phyloP scores from a whole-genome alignment of 2,888 invertebrate species.

The Archaeoteleia sp. region DNA sequence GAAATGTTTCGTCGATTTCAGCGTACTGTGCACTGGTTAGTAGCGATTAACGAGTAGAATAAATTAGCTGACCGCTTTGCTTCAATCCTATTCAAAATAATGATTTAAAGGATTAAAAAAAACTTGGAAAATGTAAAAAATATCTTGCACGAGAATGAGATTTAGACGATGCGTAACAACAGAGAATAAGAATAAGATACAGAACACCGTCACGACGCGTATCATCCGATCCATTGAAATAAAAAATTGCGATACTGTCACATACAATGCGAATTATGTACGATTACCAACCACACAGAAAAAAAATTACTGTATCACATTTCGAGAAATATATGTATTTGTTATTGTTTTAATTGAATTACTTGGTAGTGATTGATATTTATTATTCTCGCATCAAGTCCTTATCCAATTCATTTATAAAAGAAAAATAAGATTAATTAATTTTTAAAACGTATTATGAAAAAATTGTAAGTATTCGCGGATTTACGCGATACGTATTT shows the following conservation, averaged over 20 bases:
- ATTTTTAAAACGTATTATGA: no score
- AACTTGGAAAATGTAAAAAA: constrained; percentile 32
- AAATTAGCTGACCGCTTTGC: constrained; percentile 54
- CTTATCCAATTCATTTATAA: no score
- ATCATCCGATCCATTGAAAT: constrained; percentile 55
- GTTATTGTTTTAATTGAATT: constrained; percentile 75
- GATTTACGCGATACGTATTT: no score
- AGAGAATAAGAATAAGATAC: constrained; percentile 41
- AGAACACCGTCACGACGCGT: constrained; percentile 51
- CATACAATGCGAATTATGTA: constrained; percentile 58
- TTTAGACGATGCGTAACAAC: constrained; percentile 42
- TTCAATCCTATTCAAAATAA: constrained; percentile 49
- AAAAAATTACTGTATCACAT: constrained; percentile 73
- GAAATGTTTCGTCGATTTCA: constrained; percentile 40
- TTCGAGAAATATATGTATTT: constrained; percentile 75
- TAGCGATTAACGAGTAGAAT: constrained; percentile 53
- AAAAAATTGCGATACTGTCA: constrained; percentile 49
- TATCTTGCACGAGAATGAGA: constrained; percentile 43
- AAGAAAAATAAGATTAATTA: no score
- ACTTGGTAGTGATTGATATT: no score
- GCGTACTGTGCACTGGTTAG: constrained; percentile 54
- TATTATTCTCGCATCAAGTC: no score
- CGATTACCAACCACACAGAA: constrained; percentile 66
- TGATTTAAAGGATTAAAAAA: constrained; percentile 35
- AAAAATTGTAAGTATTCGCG: no score